Evolutionary conservation across 2,888 invertebrate genomes (phyloP).

Genomic region (Drosophila mulleri): DNA sequence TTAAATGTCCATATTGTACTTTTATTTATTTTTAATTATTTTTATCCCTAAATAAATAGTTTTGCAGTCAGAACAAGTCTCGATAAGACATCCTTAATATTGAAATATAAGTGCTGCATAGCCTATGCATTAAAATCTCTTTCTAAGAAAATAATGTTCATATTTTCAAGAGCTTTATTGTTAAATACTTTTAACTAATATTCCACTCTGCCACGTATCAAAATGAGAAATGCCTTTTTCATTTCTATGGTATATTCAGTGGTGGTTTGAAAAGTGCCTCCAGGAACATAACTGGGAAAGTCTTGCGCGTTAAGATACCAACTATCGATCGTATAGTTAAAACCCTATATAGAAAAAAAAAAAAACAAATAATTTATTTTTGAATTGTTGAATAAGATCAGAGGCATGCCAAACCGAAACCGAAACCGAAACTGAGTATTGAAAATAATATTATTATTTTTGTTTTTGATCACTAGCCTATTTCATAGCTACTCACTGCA

Average conservation of each 20-base stretch:
- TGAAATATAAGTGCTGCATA: background rate
- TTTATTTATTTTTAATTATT: background rate
- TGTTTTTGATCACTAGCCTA: background rate
- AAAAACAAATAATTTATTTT: background rate
- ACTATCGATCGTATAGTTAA: constrained; percentile 42
- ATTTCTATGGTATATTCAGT: constrained; percentile 32
- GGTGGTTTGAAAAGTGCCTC: constrained; percentile 33
- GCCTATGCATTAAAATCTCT: no score
- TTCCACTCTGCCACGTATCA: constrained; percentile 29
- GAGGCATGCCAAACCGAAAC: background rate
- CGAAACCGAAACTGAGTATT: no score
- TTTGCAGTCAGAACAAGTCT: background rate
- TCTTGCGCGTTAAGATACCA: constrained; percentile 51
- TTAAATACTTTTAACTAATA: background rate
- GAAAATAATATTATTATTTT: background rate
- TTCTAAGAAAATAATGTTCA: no score
- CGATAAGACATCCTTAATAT: no score
- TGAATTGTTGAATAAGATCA: no score
- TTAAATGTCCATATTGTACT: no score
- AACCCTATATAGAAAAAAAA: constrained; percentile 18
- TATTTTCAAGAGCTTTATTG: no score
- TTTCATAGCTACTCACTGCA: constrained; percentile 12
- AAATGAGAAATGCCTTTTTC: constrained; percentile 15
- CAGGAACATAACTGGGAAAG: constrained; percentile 49
- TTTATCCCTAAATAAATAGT: background rate